Percentiles rank a stretch among this genome's conserved stretches.
Evolutionary conservation across 2,113 vertebrate genomes (phyloP).

Genomic region (Sclerurus mexicanus): DNA sequence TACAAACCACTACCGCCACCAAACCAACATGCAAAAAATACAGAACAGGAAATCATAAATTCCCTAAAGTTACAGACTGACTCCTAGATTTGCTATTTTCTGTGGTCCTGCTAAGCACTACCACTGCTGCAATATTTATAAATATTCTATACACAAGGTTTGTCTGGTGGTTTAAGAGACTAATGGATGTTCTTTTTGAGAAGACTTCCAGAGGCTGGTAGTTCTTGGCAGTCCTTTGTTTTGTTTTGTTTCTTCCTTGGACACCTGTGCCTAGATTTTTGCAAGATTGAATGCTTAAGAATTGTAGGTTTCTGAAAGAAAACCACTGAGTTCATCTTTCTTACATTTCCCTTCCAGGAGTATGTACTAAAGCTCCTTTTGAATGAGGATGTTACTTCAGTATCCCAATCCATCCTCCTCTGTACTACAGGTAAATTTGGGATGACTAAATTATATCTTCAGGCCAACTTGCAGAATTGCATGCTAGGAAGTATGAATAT

Average conservation of each 20-base stretch:
- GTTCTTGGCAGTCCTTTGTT: background rate
- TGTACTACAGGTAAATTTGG: background rate
- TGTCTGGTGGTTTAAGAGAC: background rate
- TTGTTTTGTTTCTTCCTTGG: background rate
- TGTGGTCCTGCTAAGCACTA: background rate
- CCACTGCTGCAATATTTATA: background rate
- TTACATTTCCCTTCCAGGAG: background rate
- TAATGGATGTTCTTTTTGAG: background rate
- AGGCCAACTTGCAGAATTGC: background rate
- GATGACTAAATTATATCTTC: background rate
- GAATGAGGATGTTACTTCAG: background rate
- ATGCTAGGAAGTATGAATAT: background rate
- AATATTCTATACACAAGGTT: background rate
- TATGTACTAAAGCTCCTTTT: background rate
- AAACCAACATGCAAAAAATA: constrained; percentile 86
- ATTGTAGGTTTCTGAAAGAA: background rate
- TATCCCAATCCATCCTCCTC: background rate
- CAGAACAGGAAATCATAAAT: constrained; percentile 35
- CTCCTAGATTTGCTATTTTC: background rate
- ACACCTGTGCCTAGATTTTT: background rate
- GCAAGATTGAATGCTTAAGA: background rate
- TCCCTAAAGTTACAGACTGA: constrained; percentile 6
- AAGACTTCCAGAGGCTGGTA: background rate
- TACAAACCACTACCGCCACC: constrained; percentile 82
- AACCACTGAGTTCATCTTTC: background rate